A percentile compares a stretch with the other conserved stretches of the same genome.
phyloP scores from a whole-genome alignment of 2,113 vertebrate species.

The Taurulus bubalis region DNA sequence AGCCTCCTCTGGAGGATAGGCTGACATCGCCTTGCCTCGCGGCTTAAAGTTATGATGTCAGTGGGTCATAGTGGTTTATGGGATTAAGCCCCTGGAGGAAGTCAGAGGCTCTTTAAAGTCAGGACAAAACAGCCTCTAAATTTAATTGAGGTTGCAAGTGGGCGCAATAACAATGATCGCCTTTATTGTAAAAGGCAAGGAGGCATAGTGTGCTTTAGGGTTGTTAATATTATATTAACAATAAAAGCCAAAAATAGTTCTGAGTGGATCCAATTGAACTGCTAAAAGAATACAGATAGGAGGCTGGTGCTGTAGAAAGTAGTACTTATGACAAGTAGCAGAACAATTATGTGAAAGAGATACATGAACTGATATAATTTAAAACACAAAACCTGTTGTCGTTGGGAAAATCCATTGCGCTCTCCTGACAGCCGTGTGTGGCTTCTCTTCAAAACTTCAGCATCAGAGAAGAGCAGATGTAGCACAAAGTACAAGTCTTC shows the following conservation, averaged over 20 bases:
- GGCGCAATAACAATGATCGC: constrained; percentile 76
- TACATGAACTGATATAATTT: constrained; percentile 32
- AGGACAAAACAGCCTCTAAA: constrained; percentile 77
- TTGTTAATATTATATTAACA: constrained; percentile 71
- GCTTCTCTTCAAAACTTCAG: constrained; percentile 30
- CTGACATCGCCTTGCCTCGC: constrained; percentile 55
- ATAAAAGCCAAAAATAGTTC: constrained; percentile 40
- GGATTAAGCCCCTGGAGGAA: constrained; percentile 78
- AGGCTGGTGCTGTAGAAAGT: background rate
- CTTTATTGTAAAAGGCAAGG: constrained; percentile 71
- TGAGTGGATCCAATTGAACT: constrained; percentile 32
- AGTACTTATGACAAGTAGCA: constrained; percentile 27
- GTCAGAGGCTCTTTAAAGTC: constrained; percentile 73
- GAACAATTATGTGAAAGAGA: constrained; percentile 19
- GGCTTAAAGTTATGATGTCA: constrained; percentile 79
- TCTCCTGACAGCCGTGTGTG: constrained; percentile 39
- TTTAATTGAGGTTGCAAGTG: constrained; percentile 82
- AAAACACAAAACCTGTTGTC: constrained; percentile 47
- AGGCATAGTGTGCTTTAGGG: constrained; percentile 51
- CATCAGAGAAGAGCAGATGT: constrained; percentile 35
- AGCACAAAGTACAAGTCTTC: constrained; percentile 55
- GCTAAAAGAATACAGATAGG: background rate
- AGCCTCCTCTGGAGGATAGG: constrained; percentile 48
- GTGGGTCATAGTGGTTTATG: constrained; percentile 75
- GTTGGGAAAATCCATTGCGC: constrained; percentile 12